phyloP scores from a whole-genome alignment of 1,140 invertebrate genomes.

The Vollenhovia emeryi region DNA sequence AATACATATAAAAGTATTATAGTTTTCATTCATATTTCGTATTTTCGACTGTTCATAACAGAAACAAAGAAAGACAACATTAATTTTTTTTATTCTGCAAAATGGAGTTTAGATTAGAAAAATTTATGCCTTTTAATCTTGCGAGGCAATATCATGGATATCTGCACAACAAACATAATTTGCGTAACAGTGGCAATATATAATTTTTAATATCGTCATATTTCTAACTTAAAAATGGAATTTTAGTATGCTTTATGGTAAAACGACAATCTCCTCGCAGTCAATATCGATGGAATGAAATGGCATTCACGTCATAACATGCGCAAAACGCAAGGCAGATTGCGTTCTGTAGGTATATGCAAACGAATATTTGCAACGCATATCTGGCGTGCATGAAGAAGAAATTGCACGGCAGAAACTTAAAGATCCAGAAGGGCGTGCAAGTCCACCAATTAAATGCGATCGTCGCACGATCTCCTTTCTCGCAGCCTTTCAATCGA shows the following conservation, averaged over 20 bases:
- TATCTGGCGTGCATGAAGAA: constrained; percentile 52
- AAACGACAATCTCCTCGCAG: constrained; percentile 55
- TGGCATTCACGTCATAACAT: constrained; percentile 48
- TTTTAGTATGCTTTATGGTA: background rate
- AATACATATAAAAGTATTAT: no score
- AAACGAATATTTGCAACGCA: constrained; percentile 51
- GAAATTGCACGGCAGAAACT: constrained; percentile 12
- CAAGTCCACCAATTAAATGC: constrained; percentile 22
- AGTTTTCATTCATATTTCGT: background rate
- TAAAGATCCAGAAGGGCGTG: constrained; percentile 21
- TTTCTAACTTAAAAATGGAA: constrained; percentile 17
- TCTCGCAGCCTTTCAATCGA: background rate
- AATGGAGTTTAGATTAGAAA: background rate
- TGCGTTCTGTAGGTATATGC: constrained; percentile 42
- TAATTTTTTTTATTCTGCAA: background rate
- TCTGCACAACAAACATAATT: background rate
- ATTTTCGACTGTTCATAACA: background rate
- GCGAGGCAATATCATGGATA: background rate
- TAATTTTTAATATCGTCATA: background rate
- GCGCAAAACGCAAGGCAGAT: constrained; percentile 59
- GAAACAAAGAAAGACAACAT: background rate
- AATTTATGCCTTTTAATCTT: background rate
- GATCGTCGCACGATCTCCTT: background rate
- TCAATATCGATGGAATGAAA: constrained; percentile 57
- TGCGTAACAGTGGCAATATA: background rate